Evolutionary conservation across 2,797 vertebrate genomes (phyloP).

Genomic region (Falco naumanni): DNA sequence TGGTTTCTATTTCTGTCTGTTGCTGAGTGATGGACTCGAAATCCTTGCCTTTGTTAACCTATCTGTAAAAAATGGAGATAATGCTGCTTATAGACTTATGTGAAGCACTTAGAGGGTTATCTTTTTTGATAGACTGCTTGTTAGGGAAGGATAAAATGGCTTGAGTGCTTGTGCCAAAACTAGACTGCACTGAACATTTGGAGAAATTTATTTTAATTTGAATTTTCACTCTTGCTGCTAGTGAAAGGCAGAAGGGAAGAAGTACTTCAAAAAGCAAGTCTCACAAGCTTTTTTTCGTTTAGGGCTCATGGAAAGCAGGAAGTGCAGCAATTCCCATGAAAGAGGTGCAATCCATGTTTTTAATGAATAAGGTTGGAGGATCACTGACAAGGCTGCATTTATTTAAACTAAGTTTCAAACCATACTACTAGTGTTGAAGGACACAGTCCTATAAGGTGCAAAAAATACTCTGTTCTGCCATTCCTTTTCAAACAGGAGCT

Average conservation of each 20-base stretch:
- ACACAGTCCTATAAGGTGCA: not conserved
- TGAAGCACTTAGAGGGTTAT: constrained; percentile 62
- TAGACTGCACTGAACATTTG: constrained; percentile 62
- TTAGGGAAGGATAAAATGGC: constrained; percentile 60
- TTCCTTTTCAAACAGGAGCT: not conserved
- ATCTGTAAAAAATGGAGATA: constrained; percentile 55
- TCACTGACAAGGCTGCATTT: not conserved
- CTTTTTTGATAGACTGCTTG: constrained; percentile 65
- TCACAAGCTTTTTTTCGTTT: not conserved
- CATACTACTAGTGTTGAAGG: not conserved
- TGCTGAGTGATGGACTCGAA: constrained; percentile 32
- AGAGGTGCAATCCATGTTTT: not conserved
- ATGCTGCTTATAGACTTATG: constrained; percentile 6
- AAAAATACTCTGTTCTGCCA: not conserved
- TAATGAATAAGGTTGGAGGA: not conserved
- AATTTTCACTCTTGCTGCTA: constrained; percentile 53
- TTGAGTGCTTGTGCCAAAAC: constrained; percentile 61
- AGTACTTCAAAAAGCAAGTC: constrained; percentile 38
- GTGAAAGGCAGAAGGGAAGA: constrained; percentile 63
- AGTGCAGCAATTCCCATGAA: not conserved
- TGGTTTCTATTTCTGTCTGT: constrained; percentile 32
- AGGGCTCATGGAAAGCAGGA: constrained; percentile 8
- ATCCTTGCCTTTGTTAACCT: constrained; percentile 51
- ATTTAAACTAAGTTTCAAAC: not conserved
- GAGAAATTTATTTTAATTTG: constrained; percentile 63